Conservation (phyloP, 1,140 invertebrate genomes). For the Ceratitis capitata region DNA sequence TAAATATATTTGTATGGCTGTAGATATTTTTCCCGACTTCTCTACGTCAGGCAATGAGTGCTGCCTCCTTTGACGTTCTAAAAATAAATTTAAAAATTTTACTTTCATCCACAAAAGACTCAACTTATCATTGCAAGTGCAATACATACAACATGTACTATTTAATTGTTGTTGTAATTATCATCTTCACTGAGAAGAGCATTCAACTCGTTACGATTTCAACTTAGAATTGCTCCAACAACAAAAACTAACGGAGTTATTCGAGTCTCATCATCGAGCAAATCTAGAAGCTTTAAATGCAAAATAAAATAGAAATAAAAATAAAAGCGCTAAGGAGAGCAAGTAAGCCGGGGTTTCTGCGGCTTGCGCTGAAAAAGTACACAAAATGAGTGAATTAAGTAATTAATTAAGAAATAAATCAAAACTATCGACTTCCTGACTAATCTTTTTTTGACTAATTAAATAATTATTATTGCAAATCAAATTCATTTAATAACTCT, state of each 20-base stretch:
- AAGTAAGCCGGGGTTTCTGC: not conserved
- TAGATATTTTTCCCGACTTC: too few relatives aligned
- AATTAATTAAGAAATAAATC: too few relatives aligned
- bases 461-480: too few relatives aligned
- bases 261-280: not conserved
- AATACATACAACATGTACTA: too few relatives aligned
- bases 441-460: too few relatives aligned
- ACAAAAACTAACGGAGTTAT: not conserved
- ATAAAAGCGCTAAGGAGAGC: not conserved
- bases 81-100: slow-evolving; percentile 13
- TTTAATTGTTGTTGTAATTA: not conserved
- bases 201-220: not conserved
- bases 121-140: not conserved
- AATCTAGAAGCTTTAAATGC: not conserved
- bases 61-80: not conserved
- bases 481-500: too few relatives aligned
- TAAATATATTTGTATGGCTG: too few relatives aligned
- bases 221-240: not conserved
- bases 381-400: too few relatives aligned
- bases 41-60: not conserved
- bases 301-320: not conserved
- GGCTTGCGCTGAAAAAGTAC: not conserved
- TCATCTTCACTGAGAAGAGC: not conserved
- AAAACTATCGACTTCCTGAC: too few relatives aligned
- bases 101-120: not conserved